Conservation (phyloP, 2,888 invertebrate species). For the Laothoe populi region DNA sequence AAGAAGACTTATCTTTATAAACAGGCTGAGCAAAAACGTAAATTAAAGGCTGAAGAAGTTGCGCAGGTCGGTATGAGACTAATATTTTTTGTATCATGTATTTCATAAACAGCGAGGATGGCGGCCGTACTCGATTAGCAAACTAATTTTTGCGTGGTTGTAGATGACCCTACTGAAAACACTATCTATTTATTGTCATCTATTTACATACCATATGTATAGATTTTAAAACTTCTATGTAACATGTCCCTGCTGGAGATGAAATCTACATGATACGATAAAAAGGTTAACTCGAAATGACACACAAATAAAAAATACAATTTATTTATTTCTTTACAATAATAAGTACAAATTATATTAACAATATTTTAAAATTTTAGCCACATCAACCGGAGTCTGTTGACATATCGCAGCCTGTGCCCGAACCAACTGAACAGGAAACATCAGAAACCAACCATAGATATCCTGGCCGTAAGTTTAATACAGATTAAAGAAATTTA, state of each 20-base stretch:
- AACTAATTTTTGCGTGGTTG: not conserved
- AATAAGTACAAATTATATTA: not conserved
- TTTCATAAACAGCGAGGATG: not conserved
- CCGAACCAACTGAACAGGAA: conserved; percentile 63
- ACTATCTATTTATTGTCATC: not conserved
- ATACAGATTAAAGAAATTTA: too few relatives aligned
- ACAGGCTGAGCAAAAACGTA: conserved; percentile 81
- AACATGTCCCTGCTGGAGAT: too few relatives aligned
- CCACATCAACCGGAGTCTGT: conserved; percentile 42
- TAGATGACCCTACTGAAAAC: not conserved
- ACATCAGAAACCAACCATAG: conserved; percentile 69
- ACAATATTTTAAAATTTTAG: conserved; percentile 41
- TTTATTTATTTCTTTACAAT: too few relatives aligned
- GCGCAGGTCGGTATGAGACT: conserved; percentile 23
- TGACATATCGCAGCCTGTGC: conserved; percentile 49
- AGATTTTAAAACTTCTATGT: too few relatives aligned
- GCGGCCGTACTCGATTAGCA: not conserved
- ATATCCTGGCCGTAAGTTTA: conserved; percentile 68
- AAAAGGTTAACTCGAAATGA: too few relatives aligned
- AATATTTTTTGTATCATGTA: not conserved
- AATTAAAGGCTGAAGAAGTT: conserved; percentile 53
- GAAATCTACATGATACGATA: too few relatives aligned
- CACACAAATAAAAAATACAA: too few relatives aligned
- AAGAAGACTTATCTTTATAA: conserved; percentile 73
- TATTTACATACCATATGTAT: not conserved